Base-by-base conservation (phyloP, 2,888 invertebrate species). In the Platycheirus rosarum region DNA sequence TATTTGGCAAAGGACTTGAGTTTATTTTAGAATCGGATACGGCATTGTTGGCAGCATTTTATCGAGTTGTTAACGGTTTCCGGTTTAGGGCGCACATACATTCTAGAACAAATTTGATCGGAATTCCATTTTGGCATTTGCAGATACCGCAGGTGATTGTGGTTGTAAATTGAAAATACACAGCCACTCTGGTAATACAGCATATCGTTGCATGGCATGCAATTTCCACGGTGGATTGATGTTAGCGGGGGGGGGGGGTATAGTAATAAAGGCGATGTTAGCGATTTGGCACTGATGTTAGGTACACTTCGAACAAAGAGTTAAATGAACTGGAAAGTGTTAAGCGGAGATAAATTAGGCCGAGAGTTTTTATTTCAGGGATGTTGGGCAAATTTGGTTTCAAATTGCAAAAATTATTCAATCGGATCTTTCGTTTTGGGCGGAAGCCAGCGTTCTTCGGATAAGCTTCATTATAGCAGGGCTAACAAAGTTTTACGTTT, bases 11-110 rank as follows among this genome's bases (percentile, higher is more conserved):
- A 32, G 35, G 8, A 13, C 23, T 42, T 7, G 16, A n/a, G 49
- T 42, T 37, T 48, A 29, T 70, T 65, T 20, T 37, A 23, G 16
- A 40, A 26, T 5, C 8, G 13, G 37, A 23, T 6, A 37, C n/a
- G 40, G 14, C 23, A 49, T 57, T 66, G 66, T 66, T 29, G 26
- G 44, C 42, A 44, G 44, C 29, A 55, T 55, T 76, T 55, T 48
- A 53, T 48, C 26, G 35, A 20, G 29, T 51, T 66, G 57, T 66
- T 26, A 60, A 51, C n/a, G 55, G 14, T 32, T 62, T 46, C 55
- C 55, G 13, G 20, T 60, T 40, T 37, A 37, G 14, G 18, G n/a
- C 4, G 29, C 13, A 26, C 1, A 44, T 16, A 48, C 23, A 16
- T 29, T 18, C 29, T 20, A 16, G 37, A 62, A 20, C 18, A 62